Evolutionary conservation across 1,140 invertebrate genomes (phyloP), one percentile per base, ranked within the genome.

Genomic region (Calosoma granatense): DNA sequence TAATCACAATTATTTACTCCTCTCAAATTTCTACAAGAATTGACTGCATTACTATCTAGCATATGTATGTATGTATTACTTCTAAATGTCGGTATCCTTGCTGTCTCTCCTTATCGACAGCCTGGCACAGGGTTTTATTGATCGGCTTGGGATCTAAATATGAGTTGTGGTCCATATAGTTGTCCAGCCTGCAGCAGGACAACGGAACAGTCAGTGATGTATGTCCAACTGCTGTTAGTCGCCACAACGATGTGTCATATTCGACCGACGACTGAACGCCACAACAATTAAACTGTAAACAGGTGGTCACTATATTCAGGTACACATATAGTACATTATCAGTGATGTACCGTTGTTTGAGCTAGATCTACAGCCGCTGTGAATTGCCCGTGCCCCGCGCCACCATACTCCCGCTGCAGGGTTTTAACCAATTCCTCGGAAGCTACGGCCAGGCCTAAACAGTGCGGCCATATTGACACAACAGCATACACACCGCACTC

Each of bases 181-280:
- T 89, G 20, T 81, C 76, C 21, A 86, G 71, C n/a, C 75, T 70
- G 69, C 89, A 92, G 67, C 89, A 92, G 30, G 83, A 86, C n/a
- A 84, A 75, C 20, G 88, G 88, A 14, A 91, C 86, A 0, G 83
- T 74, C 64, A 88, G 74, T 17, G 85, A 84, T 54, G 80, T 76
- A 57, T 84, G 78, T 0, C 87, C 84, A 30, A 86, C 76, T 62
- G 83, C 78, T 61, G 85, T 80, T n/a, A 88, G 72, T 56, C 85
- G 78, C 89, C 89, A 92, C 64, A 83, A 72, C 1, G 89, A 90
- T 56, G 85, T 87, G 59, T 86, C 84, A 70, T 90, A 93, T 77
- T 93, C 90, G 51, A 79, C 77, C 1, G 85, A 83, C 60, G 82
- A 83, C 22, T 82, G 80, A 64, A 92, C 86, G 9, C 89, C 91